phyloP scores from a whole-genome alignment of 2,797 vertebrate genomes.

The Aotus griseimembra region DNA sequence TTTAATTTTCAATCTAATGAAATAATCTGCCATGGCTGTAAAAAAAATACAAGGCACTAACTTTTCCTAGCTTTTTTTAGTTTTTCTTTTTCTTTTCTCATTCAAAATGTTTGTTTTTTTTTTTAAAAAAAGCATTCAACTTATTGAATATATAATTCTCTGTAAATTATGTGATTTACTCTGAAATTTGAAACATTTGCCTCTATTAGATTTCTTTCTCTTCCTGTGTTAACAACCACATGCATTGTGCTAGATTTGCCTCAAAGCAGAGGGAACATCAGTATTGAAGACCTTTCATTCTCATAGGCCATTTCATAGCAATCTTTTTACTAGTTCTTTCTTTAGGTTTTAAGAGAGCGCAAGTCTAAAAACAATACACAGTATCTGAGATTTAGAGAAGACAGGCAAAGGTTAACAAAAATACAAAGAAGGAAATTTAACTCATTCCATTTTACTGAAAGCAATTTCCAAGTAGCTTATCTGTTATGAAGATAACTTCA shows the following conservation, averaged over 20 bases:
- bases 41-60: neutral
- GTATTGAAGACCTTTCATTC: slow-evolving; percentile 22
- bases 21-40: slow-evolving; percentile 3
- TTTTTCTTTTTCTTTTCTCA: slow-evolving; percentile 33
- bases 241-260: neutral
- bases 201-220: neutral
- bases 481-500: slow-evolving; percentile 74
- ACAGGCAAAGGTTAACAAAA: slow-evolving; percentile 70
- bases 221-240: neutral
- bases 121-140: neutral
- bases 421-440: slow-evolving; percentile 60
- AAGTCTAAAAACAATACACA: neutral
- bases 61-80: neutral
- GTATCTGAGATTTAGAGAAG: neutral
- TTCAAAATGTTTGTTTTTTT: neutral
- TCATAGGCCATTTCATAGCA: slow-evolving; percentile 19
- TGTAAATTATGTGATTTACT: slow-evolving; percentile 43
- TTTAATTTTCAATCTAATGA: slow-evolving; percentile 42
- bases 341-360: slow-evolving; percentile 41
- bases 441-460: slow-evolving; percentile 72
- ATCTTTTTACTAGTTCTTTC: neutral
- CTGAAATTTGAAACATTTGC: slow-evolving; percentile 36
- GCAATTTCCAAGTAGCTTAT: slow-evolving; percentile 75
- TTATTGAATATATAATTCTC: slow-evolving; percentile 43
- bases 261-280: neutral